Percentiles rank a stretch among this genome's conserved stretches.
Conservation (phyloP, 2,888 invertebrate genomes). For the Apomyelois bistriatella region DNA sequence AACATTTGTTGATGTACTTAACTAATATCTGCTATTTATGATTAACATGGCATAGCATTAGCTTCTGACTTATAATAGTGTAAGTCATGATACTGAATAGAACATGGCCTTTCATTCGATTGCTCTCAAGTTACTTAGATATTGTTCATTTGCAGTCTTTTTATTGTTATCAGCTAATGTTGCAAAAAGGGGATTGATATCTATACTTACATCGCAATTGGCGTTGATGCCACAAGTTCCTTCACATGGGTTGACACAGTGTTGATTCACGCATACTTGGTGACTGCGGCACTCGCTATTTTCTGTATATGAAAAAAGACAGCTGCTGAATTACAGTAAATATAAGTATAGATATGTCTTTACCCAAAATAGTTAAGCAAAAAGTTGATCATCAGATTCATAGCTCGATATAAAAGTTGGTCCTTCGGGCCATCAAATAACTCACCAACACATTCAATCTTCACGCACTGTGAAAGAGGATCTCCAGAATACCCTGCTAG, state of each 20-base stretch:
- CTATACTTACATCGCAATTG: conserved; percentile 83
- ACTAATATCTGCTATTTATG: too few species aligned
- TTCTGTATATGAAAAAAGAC: conserved; percentile 61
- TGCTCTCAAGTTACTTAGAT: too few species aligned
- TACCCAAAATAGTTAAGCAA: too few species aligned
- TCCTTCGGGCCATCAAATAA: conserved; percentile 17
- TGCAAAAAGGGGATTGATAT: neutral
- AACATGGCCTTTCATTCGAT: too few species aligned
- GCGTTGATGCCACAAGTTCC: conserved; percentile 88
- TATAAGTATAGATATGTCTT: neutral
- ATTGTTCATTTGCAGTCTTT: too few species aligned
- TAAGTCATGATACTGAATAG: too few species aligned
- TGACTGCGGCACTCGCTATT: conserved; percentile 87
- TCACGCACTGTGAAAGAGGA: conserved; percentile 85
- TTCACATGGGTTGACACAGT: conserved; percentile 89
- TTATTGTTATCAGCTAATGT: too few species aligned
- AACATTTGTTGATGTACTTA: too few species aligned
- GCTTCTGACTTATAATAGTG: too few species aligned
- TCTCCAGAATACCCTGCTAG: conserved; percentile 89
- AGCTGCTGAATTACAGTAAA: neutral
- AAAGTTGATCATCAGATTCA: too few species aligned
- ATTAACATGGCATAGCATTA: too few species aligned
- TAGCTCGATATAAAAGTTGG: too few species aligned
- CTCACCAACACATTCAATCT: conserved; percentile 86
- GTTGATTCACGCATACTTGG: conserved; percentile 86